Conservation (phyloP, 1,140 invertebrate species). For the Adelges cooleyi region DNA sequence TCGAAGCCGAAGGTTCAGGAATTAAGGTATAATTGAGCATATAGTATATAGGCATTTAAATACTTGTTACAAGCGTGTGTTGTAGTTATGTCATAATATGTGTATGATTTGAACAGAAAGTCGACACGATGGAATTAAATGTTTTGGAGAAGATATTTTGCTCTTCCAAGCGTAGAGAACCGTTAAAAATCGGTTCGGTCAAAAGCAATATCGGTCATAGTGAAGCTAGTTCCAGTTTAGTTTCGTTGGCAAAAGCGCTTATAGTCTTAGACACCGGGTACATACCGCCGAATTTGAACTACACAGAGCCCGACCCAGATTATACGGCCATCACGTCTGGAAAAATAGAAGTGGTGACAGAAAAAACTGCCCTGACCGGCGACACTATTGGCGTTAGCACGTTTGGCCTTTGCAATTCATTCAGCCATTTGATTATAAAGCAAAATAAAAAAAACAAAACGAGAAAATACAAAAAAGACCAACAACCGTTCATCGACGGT, state of each 20-base stretch:
- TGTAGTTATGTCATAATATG: too few species aligned
- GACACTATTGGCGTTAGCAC: constrained; percentile 46
- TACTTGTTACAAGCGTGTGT: too few species aligned
- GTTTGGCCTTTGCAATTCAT: constrained; percentile 51
- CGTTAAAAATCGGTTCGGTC: constrained; percentile 60
- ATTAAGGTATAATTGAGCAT: constrained; percentile 33
- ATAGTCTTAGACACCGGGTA: constrained; percentile 32
- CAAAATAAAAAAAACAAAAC: constrained; percentile 30
- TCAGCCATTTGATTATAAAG: constrained; percentile 46
- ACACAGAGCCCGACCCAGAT: constrained; percentile 37
- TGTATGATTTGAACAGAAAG: too few species aligned
- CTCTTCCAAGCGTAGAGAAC: constrained; percentile 34
- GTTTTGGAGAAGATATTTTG: constrained; percentile 31
- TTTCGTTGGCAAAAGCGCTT: constrained; percentile 46
- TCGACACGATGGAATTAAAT: constrained; percentile 33
- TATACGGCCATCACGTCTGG: constrained; percentile 46
- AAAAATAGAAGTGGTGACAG: constrained; percentile 42
- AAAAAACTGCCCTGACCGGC: constrained; percentile 41
- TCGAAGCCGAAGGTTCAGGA: constrained; percentile 36
- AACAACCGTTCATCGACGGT: constrained; percentile 32
- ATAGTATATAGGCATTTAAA: too few species aligned
- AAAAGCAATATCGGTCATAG: constrained; percentile 69
- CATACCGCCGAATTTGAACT: constrained; percentile 36
- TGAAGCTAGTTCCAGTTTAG: constrained; percentile 53
- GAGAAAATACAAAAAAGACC: constrained; percentile 2